These are phyloP conservation scores for Nannobrachium achirus DNA, from an alignment of 2,113 vertebrate genomes.

Conservation along the genomic window DNA sequence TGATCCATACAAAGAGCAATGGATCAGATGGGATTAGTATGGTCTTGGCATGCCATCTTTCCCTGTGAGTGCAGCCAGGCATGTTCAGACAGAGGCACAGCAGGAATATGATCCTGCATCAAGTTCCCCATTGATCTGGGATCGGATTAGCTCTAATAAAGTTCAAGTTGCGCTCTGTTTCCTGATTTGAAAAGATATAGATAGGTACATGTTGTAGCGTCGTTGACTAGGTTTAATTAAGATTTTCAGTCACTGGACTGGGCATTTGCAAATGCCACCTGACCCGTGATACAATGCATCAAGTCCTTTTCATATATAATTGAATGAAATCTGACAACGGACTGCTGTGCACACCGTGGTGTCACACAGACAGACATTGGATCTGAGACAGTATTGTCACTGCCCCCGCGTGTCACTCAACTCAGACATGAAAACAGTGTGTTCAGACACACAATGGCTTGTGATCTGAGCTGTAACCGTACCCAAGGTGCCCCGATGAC, in stretches of 20 bases:
- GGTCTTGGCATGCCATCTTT: neutral
- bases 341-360: conserved; percentile 45
- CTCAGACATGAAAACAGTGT: conserved; percentile 58
- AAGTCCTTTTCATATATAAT: neutral
- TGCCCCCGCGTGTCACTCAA: conserved; percentile 54
- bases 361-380: conserved; percentile 21
- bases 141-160: neutral
- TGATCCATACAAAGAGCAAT: neutral
- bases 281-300: neutral
- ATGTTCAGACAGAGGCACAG: neutral
- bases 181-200: no score
- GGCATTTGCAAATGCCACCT: neutral
- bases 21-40: neutral
- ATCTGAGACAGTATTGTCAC: conserved; percentile 47
- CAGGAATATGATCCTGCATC: neutral
- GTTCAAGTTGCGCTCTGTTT: neutral
- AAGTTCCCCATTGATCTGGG: neutral
- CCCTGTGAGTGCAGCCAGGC: neutral
- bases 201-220: no score
- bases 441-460: conserved; percentile 65
- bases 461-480: conserved; percentile 64
- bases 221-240: no score
- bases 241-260: conserved; percentile 5
- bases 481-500: conserved; percentile 21
- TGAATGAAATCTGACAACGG: conserved; percentile 43